A percentile compares a stretch with the other conserved stretches of the same genome.
Evolutionary conservation across 2,888 invertebrate species (phyloP).

Genomic region (Molanna angustata): DNA sequence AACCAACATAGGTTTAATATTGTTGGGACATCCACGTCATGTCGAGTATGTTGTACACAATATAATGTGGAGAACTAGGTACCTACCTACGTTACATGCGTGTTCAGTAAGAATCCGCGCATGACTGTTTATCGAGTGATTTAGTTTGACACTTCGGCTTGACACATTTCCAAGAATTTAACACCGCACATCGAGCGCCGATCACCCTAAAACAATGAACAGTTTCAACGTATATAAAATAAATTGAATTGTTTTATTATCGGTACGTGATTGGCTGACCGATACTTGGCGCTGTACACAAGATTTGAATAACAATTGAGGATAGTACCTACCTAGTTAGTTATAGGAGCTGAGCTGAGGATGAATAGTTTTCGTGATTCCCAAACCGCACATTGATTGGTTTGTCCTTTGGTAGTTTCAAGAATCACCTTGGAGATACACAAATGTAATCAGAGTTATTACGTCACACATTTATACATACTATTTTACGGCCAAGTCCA

Average conservation of each 20-base stretch:
- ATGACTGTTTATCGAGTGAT: slow-evolving; percentile 21
- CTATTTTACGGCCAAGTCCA: too few species aligned
- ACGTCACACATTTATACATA: too few species aligned
- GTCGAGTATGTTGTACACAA: too few species aligned
- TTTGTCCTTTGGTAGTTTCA: neutral
- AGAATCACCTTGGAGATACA: too few species aligned
- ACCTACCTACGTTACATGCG: too few species aligned
- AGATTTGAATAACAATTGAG: slow-evolving; percentile 25
- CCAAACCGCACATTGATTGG: slow-evolving; percentile 8
- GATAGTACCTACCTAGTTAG: too few species aligned
- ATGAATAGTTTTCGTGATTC: slow-evolving; percentile 20
- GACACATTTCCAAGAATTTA: slow-evolving; percentile 27
- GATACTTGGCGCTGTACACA: slow-evolving; percentile 17
- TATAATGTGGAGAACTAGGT: too few species aligned
- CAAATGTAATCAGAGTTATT: too few species aligned
- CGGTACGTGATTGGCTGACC: slow-evolving; percentile 30
- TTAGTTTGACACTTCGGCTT: slow-evolving; percentile 22
- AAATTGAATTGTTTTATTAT: slow-evolving; percentile 33
- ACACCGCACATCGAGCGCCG: slow-evolving; percentile 18
- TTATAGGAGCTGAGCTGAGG: too few species aligned
- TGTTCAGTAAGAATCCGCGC: slow-evolving; percentile 11
- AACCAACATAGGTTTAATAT: too few species aligned
- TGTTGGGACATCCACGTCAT: too few species aligned
- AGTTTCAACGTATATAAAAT: slow-evolving; percentile 30
- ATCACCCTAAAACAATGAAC: slow-evolving; percentile 28